A percentile compares a stretch with the other conserved stretches of the same genome.
Evolutionary conservation across 2,797 vertebrate species (phyloP).

Genomic region (Botia almorhae): DNA sequence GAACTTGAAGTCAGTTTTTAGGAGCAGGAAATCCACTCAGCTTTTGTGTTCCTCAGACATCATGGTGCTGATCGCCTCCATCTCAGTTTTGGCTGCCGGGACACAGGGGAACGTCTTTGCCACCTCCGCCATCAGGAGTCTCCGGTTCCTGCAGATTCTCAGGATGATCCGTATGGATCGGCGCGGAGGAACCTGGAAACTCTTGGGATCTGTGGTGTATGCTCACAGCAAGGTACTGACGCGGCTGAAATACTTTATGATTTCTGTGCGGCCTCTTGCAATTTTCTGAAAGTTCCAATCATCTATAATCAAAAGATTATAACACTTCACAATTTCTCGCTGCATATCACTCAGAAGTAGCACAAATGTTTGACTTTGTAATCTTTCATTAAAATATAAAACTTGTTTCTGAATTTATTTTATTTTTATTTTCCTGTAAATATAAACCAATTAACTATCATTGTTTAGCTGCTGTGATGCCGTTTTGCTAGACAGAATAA

Average conservation of each 20-base stretch:
- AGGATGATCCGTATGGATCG: constrained; percentile 99
- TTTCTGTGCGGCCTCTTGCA: background rate
- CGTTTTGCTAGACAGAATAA: too few species aligned
- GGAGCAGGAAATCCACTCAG: background rate
- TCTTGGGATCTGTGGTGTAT: constrained; percentile 94
- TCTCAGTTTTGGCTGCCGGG: constrained; percentile 93
- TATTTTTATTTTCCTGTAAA: too few species aligned
- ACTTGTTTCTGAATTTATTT: too few species aligned
- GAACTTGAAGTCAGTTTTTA: background rate
- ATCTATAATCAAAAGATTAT: too few species aligned
- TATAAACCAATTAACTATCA: too few species aligned
- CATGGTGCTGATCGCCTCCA: constrained; percentile 96
- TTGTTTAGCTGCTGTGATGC: too few species aligned
- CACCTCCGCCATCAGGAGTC: constrained; percentile 91
- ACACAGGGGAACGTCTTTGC: constrained; percentile 98
- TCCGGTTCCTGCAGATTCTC: constrained; percentile 95
- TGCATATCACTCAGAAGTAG: too few species aligned
- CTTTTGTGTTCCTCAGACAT: constrained; percentile 80
- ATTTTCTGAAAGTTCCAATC: background rate
- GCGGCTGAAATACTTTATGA: background rate
- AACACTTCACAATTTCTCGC: too few species aligned
- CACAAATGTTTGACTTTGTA: too few species aligned
- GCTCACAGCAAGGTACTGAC: constrained; percentile 93
- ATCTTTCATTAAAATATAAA: too few species aligned
- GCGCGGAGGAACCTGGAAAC: constrained; percentile 95